Conservation (phyloP, 2,797 vertebrate genomes). For the Phyllotis vaccarum region DNA sequence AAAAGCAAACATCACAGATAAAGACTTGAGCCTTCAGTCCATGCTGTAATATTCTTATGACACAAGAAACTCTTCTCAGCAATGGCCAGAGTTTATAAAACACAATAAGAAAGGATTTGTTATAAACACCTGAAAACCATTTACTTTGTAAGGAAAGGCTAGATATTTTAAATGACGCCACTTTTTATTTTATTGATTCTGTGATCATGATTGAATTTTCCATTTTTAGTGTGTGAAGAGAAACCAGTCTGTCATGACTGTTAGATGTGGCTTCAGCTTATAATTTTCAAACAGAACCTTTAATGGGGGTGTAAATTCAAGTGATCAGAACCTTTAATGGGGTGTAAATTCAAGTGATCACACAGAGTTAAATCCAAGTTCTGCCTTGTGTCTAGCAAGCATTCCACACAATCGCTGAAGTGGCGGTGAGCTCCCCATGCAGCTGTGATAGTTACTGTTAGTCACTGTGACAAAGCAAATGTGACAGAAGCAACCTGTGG, state of each 20-base stretch:
- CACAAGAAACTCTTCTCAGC: slow-evolving; percentile 53
- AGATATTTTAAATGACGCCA: slow-evolving; percentile 67
- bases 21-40: not conserved
- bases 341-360: slow-evolving; percentile 65
- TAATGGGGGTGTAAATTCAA: slow-evolving; percentile 70
- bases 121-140: slow-evolving; percentile 74
- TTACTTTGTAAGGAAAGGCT: slow-evolving; percentile 57
- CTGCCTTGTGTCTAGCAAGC: not conserved
- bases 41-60: slow-evolving; percentile 33
- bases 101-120: not conserved
- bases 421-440: not conserved
- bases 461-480: not conserved
- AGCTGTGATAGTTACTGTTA: not conserved
- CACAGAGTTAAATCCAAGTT: slow-evolving; percentile 25
- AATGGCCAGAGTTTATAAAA: slow-evolving; percentile 49
- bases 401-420: not conserved
- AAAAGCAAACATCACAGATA: slow-evolving; percentile 58
- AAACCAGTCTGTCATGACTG: slow-evolving; percentile 46
- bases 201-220: slow-evolving; percentile 74
- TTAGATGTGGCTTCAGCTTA: slow-evolving; percentile 76
- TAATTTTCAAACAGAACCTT: slow-evolving; percentile 70
- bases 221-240: slow-evolving; percentile 67
- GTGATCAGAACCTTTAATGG: slow-evolving; percentile 66
- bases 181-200: slow-evolving; percentile 65
- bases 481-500: not conserved